These are phyloP conservation scores for Pelvicachromis taeniatus DNA, from an alignment of 2,113 vertebrate genomes.

Conservation along the genomic window DNA sequence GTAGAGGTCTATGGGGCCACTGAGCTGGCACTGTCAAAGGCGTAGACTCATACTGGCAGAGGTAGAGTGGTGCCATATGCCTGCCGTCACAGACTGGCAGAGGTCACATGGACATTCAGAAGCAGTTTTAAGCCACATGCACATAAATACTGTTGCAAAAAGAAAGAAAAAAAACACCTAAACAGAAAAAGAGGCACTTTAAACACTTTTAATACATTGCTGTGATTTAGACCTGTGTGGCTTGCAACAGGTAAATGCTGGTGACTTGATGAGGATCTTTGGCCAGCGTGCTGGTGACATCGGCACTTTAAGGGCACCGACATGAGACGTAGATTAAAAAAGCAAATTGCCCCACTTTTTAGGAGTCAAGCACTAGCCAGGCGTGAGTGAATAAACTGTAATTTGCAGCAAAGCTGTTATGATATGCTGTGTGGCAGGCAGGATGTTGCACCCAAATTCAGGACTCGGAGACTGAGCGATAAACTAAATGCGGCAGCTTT, in stretches of 20 bases:
- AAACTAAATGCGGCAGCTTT: too few relatives aligned
- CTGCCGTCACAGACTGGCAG: conserved; percentile 40
- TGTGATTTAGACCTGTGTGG: not conserved
- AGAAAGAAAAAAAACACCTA: not conserved
- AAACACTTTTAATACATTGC: not conserved
- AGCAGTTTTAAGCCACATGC: not conserved
- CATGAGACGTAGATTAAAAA: not conserved
- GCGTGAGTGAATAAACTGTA: not conserved
- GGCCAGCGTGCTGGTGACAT: not conserved
- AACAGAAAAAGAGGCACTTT: not conserved
- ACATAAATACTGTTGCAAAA: not conserved
- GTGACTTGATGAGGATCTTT: not conserved
- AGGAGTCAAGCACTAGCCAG: too few relatives aligned
- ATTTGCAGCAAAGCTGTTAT: not conserved
- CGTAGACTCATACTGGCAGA: conserved; percentile 10
- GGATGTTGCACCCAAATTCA: too few relatives aligned
- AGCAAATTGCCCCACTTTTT: not conserved
- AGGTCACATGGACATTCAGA: conserved; percentile 27
- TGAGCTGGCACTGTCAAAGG: conserved; percentile 25
- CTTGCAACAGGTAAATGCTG: not conserved
- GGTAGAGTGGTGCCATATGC: conserved; percentile 44
- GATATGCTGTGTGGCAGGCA: too few relatives aligned
- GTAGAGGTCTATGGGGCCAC: conserved; percentile 43
- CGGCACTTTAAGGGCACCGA: not conserved
- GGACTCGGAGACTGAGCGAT: too few relatives aligned